These are phyloP conservation scores for Nematostella vectensis DNA, from an alignment of 92 coral and sea anemone genomes.

Conservation along the genomic window DNA sequence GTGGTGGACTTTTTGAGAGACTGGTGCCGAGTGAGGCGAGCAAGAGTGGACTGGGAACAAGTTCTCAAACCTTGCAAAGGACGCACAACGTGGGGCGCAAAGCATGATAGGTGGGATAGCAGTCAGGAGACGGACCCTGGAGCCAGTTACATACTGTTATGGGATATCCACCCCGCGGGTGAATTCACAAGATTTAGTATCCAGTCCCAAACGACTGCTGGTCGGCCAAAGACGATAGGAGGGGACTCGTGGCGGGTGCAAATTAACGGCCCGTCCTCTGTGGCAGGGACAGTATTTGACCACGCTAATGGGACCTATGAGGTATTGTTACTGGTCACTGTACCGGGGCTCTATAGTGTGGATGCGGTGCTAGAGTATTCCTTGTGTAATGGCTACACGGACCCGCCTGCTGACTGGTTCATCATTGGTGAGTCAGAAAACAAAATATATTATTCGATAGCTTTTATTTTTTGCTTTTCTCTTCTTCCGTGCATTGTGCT, in stretches of 20 bases:
- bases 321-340: conserved; percentile 63
- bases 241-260: conserved; percentile 91
- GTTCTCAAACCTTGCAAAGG: conserved; percentile 71
- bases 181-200: conserved; percentile 77
- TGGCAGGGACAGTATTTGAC: conserved; percentile 73
- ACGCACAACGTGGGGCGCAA: conserved; percentile 47
- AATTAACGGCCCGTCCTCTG: conserved; percentile 73
- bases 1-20: conserved; percentile 50
- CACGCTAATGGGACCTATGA: conserved; percentile 85
- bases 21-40: conserved; percentile 74
- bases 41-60: conserved; percentile 83
- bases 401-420: conserved; percentile 80
- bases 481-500: no score
- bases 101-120: conserved; percentile 42
- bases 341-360: conserved; percentile 51
- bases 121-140: conserved; percentile 58
- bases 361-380: conserved; percentile 70
- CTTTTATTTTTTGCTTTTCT: not conserved
- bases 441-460: not conserved
- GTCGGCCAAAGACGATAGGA: conserved; percentile 52
- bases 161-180: conserved; percentile 88
- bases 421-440: conserved; percentile 32
- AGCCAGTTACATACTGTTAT: conserved; percentile 56
- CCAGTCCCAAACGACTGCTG: conserved; percentile 44
- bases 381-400: conserved; percentile 60